phyloP scores from a whole-genome alignment of 2,888 invertebrate genomes.

The Tupiocoris notatus region DNA sequence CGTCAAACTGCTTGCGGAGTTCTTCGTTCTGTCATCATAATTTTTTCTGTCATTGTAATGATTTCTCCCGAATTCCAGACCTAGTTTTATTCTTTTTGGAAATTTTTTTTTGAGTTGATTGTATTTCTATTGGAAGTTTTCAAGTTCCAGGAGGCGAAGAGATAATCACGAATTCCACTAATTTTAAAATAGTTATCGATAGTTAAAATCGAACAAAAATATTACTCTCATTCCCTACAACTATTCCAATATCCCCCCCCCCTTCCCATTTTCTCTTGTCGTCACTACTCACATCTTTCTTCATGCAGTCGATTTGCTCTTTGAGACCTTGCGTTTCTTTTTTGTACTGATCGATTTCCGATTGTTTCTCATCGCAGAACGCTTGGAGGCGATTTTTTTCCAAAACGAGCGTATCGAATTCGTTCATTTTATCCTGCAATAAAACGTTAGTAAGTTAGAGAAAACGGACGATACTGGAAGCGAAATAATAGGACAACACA shows the following conservation, averaged over 20 bases:
- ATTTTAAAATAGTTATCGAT: too few species aligned
- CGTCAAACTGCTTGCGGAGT: slow-evolving; percentile 73
- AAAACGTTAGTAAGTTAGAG: slow-evolving; percentile 10
- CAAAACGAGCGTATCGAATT: slow-evolving; percentile 52
- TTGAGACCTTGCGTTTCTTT: slow-evolving; percentile 66
- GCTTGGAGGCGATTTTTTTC: slow-evolving; percentile 69
- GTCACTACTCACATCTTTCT: slow-evolving; percentile 59
- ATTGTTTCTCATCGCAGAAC: slow-evolving; percentile 70
- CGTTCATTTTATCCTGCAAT: slow-evolving; percentile 57
- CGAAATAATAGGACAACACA: too few species aligned
- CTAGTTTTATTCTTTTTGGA: too few species aligned
- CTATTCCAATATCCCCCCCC: too few species aligned
- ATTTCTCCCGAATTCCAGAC: too few species aligned
- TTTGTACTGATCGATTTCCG: slow-evolving; percentile 68
- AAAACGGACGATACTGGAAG: not conserved
- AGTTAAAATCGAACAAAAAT: too few species aligned
- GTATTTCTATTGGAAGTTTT: too few species aligned
- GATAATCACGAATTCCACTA: too few species aligned
- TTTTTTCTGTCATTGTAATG: too few species aligned
- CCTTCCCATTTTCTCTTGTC: not conserved
- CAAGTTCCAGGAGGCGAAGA: too few species aligned
- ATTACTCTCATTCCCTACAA: too few species aligned
- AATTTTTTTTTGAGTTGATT: too few species aligned
- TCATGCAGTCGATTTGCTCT: slow-evolving; percentile 71
- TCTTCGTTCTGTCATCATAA: slow-evolving; percentile 66